Conservation (phyloP, 2,888 invertebrate genomes). For the Chromoteleia sp. region DNA sequence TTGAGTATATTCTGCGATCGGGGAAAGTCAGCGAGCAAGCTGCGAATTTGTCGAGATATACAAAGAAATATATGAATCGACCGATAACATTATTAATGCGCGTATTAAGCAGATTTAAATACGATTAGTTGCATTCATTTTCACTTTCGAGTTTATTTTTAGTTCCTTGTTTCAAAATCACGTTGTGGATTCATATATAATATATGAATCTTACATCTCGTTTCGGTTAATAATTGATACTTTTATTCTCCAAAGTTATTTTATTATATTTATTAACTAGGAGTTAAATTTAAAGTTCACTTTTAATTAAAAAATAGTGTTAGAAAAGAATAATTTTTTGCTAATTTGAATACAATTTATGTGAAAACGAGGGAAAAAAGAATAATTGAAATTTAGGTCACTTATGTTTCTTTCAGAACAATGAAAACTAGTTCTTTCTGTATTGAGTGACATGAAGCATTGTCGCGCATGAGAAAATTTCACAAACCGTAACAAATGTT, state of each 20-base stretch:
- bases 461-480: constrained; percentile 29
- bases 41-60: constrained; percentile 36
- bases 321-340: background rate
- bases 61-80: constrained; percentile 31
- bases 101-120: constrained; percentile 24
- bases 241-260: no score
- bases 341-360: background rate
- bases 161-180: constrained; percentile 16
- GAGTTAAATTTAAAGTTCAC: background rate
- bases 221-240: no score
- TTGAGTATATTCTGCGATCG: constrained; percentile 57
- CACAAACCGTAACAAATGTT: constrained; percentile 38
- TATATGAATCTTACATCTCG: no score
- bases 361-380: background rate
- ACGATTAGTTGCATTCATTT: constrained; percentile 34
- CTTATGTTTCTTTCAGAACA: constrained; percentile 22
- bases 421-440: constrained; percentile 40
- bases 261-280: no score
- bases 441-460: constrained; percentile 22
- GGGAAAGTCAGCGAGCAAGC: constrained; percentile 59
- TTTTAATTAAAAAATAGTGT: background rate
- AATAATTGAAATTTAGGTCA: constrained; percentile 13
- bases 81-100: constrained; percentile 22
- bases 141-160: constrained; percentile 55
- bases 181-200: no score